A percentile compares a stretch with the other conserved stretches of the same genome.
Conservation (phyloP, 2,888 invertebrate genomes). For the Galeopsomyia nigrocyanea region DNA sequence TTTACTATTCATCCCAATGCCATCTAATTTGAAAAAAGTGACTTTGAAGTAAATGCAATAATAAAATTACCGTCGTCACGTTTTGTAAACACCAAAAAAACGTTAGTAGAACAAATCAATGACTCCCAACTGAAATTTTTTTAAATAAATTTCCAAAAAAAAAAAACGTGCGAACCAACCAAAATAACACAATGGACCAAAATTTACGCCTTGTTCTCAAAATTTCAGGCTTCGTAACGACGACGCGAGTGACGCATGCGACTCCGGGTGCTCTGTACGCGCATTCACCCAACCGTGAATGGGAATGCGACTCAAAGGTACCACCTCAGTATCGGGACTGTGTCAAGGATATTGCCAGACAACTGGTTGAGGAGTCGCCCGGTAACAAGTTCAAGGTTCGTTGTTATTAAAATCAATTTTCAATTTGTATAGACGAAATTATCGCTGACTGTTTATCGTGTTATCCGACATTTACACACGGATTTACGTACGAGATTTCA, state of each 20-base stretch:
- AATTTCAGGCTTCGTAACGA: conserved; percentile 74
- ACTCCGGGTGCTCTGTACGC: conserved; percentile 76
- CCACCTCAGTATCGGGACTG: conserved; percentile 63
- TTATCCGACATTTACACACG: too few relatives aligned
- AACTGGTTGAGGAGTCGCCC: conserved; percentile 75
- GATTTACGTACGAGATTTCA: too few relatives aligned
- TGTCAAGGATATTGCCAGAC: conserved; percentile 75
- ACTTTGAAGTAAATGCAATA: too few relatives aligned
- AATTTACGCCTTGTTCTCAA: too few relatives aligned
- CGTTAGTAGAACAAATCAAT: too few relatives aligned
- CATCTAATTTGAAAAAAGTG: too few relatives aligned
- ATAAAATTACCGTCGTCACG: too few relatives aligned
- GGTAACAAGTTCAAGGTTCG: conserved; percentile 74
- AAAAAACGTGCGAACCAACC: background rate
- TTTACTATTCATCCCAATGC: too few relatives aligned
- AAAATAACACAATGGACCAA: background rate
- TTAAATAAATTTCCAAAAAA: background rate
- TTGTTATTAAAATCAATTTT: conserved; percentile 17
- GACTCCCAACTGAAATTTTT: too few relatives aligned
- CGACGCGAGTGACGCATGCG: conserved; percentile 77
- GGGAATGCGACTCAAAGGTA: conserved; percentile 73
- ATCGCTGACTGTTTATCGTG: too few relatives aligned
- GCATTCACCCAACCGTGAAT: conserved; percentile 72
- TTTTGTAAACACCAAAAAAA: too few relatives aligned
- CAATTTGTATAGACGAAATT: too few relatives aligned